Base-by-base conservation (phyloP, 2,113 vertebrate genomes). In the Jaculus jaculus region DNA sequence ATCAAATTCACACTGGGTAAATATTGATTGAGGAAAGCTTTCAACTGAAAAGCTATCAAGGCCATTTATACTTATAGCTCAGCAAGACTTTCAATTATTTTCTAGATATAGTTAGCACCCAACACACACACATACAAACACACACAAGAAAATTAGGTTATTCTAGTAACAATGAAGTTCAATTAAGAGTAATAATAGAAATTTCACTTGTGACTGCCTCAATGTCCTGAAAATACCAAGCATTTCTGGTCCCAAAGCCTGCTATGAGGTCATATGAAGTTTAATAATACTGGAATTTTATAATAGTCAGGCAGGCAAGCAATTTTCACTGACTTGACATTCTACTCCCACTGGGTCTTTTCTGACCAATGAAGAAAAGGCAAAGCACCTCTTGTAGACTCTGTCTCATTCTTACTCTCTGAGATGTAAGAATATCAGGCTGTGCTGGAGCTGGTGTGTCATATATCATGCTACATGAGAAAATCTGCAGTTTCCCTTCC, bases 251-350 rank as follows among this genome's bases (percentile, higher is more conserved):
- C 32, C 66, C 47, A 86, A 66, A 11, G 3, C 16, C 28, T 66
- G 5, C 10, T n/a, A 42, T 28, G 23, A 32, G 28, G 7, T 21
- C 42, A 60, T 11, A 13, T 10, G 9, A 20, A n/a, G 15, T 20
- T 4, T 85, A 34, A 85, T 51, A 79, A 89, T 4, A 75, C 5
- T 71, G 26, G 20, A 47, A 72, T 30, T 88, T 79, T 3, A n/a
- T 47, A 42, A 32, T 21, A 63, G 8, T 80, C 17, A n/a, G 39
- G 1, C 8, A n/a, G 2, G 0, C 2, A 18, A 79, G 3, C 1
- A 5, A 71, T 32, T 47, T 3, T 63, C 61, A 54, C 0, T 77
- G n/a, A 71, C 32, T 21, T 9, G 61, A 51, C 13, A n/a, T 77
- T 4, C n/a, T 92, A 23, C 30, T 85, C 24, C 84, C 4, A 47